A percentile compares a stretch with the other conserved stretches of the same genome.
These are phyloP conservation scores for Alethe castanea DNA, from an alignment of 2,113 vertebrate genomes.

Conservation along the genomic window DNA sequence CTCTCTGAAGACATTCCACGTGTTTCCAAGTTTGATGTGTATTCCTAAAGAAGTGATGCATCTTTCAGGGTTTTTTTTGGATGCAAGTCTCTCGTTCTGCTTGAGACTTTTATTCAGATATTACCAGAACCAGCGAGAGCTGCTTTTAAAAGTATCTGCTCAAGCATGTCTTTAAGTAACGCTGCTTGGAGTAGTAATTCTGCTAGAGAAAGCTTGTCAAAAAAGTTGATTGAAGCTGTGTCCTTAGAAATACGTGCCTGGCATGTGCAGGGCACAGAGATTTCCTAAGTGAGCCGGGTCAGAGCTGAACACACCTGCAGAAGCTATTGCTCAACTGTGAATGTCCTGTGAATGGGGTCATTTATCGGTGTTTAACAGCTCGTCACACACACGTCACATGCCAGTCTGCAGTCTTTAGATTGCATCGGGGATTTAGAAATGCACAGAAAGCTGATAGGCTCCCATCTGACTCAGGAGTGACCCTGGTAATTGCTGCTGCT, in stretches of 20 bases:
- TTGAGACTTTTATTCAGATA: not conserved
- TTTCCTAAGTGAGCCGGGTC: not conserved
- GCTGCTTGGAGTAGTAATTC: not conserved
- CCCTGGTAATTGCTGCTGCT: not conserved
- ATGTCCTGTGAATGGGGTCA: not conserved
- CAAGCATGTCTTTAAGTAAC: not conserved
- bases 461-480: not conserved
- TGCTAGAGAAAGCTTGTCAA: not conserved
- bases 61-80: not conserved
- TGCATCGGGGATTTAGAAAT: not conserved
- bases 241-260: not conserved
- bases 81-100: not conserved
- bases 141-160: not conserved
- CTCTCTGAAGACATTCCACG: not conserved
- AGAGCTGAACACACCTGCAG: not conserved
- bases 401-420: not conserved
- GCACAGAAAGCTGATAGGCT: not conserved
- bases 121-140: not conserved
- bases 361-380: not conserved
- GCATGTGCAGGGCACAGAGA: not conserved
- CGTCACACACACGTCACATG: not conserved
- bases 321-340: not conserved
- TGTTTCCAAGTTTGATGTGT: not conserved
- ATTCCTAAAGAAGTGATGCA: not conserved
- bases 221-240: not conserved